A percentile compares a stretch with the other conserved stretches of the same genome.
These are phyloP conservation scores for Ferrisia virgata DNA, from an alignment of 2,888 invertebrate species.

Conservation along the genomic window DNA sequence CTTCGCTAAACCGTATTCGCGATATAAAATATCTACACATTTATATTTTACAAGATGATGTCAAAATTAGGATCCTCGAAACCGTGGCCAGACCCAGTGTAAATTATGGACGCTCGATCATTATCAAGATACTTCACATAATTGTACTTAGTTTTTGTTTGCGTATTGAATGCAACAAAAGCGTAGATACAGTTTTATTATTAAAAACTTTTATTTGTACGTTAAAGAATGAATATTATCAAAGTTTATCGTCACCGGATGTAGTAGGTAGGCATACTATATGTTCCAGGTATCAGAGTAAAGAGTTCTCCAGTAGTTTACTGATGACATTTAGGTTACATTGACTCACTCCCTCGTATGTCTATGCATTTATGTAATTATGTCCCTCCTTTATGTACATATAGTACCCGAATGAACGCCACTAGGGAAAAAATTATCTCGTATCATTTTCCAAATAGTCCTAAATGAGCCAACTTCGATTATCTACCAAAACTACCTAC, in stretches of 20 bases:
- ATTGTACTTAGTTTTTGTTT: too few species aligned
- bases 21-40: too few species aligned
- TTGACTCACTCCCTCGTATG: background rate
- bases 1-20: too few species aligned
- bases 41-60: slow-evolving; percentile 52
- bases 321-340: background rate
- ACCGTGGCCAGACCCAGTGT: slow-evolving; percentile 83
- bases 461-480: background rate
- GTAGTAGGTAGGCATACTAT: too few species aligned
- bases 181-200: too few species aligned
- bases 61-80: slow-evolving; percentile 67
- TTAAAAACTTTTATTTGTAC: too few species aligned
- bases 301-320: background rate
- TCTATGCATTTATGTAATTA: background rate
- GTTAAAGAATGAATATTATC: too few species aligned
- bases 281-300: background rate
- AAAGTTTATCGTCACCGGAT: too few species aligned
- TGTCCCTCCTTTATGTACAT: background rate
- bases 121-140: slow-evolving; percentile 78
- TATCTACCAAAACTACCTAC: background rate
- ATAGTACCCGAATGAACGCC: background rate
- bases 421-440: background rate
- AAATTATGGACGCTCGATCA: slow-evolving; percentile 72
- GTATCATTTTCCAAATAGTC: background rate
- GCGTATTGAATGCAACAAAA: too few species aligned